Evolutionary conservation across 2,113 vertebrate species (phyloP).

Genomic region (Agelaius phoeniceus): DNA sequence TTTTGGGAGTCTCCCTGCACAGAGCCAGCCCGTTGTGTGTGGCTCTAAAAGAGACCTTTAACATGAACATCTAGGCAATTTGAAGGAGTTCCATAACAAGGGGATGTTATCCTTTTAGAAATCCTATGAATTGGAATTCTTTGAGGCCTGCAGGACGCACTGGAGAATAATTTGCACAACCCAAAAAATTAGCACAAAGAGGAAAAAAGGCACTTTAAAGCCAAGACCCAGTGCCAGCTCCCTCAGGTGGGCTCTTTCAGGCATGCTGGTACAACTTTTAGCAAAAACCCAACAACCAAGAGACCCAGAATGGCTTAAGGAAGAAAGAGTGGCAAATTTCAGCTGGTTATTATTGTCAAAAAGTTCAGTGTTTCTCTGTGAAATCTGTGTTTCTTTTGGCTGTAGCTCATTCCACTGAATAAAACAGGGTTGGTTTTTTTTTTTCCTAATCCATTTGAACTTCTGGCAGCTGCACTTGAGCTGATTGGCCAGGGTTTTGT

Average conservation of each 20-base stretch:
- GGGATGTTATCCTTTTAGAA: background rate
- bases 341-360: background rate
- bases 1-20: background rate
- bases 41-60: background rate
- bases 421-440: background rate
- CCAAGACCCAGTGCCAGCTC: background rate
- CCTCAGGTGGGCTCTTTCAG: background rate
- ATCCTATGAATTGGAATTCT: background rate
- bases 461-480: conserved; percentile 23
- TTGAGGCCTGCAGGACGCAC: background rate
- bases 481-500: background rate
- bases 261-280: background rate
- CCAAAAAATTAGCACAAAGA: background rate
- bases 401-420: background rate
- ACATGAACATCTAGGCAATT: background rate
- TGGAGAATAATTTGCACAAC: background rate
- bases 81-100: background rate
- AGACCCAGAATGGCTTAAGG: background rate
- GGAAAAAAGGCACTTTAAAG: background rate
- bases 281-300: background rate
- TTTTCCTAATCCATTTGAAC: conserved; percentile 29
- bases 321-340: background rate
- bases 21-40: background rate
- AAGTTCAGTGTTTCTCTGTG: conserved; percentile 7
- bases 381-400: conserved; percentile 27